Percentiles rank a stretch among this genome's conserved stretches.
Evolutionary conservation across 2,113 vertebrate species (phyloP).

Genomic region (Orcinus orca): DNA sequence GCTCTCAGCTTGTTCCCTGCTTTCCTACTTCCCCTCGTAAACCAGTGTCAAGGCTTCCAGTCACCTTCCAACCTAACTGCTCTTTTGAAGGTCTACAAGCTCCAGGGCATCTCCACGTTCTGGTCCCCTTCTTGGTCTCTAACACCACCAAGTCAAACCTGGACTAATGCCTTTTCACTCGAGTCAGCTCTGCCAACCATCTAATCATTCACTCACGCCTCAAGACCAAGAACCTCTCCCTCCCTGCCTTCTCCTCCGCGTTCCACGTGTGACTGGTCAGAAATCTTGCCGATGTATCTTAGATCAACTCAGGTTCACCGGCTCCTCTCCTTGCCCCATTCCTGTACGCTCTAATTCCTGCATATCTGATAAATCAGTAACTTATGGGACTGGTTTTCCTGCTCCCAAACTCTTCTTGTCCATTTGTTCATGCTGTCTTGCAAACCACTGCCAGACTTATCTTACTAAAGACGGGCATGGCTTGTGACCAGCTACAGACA

Average conservation of each 20-base stretch:
- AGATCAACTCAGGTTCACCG: neutral
- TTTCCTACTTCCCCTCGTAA: neutral
- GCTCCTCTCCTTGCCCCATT: neutral
- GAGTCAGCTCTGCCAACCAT: neutral
- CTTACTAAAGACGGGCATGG: neutral
- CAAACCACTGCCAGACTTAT: neutral
- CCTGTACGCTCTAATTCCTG: neutral
- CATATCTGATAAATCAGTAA: neutral
- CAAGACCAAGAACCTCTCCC: neutral
- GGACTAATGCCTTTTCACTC: neutral
- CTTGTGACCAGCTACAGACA: neutral
- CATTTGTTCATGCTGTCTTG: neutral
- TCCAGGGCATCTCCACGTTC: neutral
- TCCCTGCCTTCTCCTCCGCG: neutral
- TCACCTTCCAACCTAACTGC: neutral
- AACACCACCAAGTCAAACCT: neutral
- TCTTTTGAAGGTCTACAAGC: neutral
- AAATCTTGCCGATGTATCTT: neutral
- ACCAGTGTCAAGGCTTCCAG: neutral
- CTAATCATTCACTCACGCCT: too few relatives aligned
- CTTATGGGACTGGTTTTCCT: neutral
- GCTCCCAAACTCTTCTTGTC: neutral
- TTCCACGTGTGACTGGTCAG: neutral
- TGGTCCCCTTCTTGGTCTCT: neutral
- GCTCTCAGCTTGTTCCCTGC: neutral